phyloP scores from a whole-genome alignment of 2,797 vertebrate genomes.

The Danionella dracula region DNA sequence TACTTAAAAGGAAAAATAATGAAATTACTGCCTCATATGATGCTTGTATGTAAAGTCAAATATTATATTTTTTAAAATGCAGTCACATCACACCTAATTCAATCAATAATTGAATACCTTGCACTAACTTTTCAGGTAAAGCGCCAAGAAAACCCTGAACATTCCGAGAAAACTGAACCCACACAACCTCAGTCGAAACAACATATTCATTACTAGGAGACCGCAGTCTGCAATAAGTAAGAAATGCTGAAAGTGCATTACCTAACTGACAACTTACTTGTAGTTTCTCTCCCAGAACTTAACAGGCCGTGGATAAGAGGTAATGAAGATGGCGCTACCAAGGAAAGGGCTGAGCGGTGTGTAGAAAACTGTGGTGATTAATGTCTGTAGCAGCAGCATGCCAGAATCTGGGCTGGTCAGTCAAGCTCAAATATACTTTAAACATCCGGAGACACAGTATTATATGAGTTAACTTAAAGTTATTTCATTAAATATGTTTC shows the following conservation, averaged over 20 bases:
- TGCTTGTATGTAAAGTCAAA: not conserved
- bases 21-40: not conserved
- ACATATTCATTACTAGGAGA: not conserved
- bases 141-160: not conserved
- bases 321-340: conserved; percentile 94
- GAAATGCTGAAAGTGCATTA: not conserved
- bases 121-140: conserved; percentile 1
- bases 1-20: conserved; percentile 66
- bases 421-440: conserved; percentile 25
- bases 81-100: conserved; percentile 18
- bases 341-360: conserved; percentile 91
- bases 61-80: not conserved
- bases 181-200: no score
- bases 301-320: conserved; percentile 87
- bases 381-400: conserved; percentile 89
- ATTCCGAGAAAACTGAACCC: no score
- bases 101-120: conserved; percentile 36
- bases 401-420: conserved; percentile 79
- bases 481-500: no score
- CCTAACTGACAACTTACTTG: conserved; percentile 77
- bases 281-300: conserved; percentile 98
- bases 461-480: no score
- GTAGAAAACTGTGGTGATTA: conserved; percentile 87
- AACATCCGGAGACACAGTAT: not conserved
- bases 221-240: not conserved